These are phyloP conservation scores for Anseranas semipalmata DNA, from an alignment of 2,113 vertebrate genomes.

Conservation along the genomic window DNA sequence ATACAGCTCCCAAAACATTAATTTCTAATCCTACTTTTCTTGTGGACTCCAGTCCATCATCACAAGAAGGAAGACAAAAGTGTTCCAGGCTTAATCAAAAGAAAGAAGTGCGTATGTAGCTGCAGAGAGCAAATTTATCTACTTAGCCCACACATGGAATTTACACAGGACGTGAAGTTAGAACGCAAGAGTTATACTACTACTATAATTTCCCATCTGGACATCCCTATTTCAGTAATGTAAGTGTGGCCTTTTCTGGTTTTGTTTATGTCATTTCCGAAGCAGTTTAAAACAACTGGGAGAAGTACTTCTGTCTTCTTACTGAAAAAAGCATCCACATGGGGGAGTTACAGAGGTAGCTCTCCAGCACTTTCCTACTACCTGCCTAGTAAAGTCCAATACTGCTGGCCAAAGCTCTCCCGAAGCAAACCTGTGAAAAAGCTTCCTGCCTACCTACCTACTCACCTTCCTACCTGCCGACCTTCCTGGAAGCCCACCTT, in stretches of 20 bases:
- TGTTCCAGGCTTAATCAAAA: slow-evolving; percentile 18
- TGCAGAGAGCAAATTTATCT: slow-evolving; percentile 25
- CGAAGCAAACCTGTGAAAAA: neutral
- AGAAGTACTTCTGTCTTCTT: neutral
- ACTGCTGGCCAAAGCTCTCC: neutral
- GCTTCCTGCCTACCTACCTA: neutral
- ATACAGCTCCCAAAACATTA: neutral
- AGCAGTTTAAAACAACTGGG: slow-evolving; percentile 23
- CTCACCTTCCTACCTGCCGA: neutral
- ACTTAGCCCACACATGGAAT: slow-evolving; percentile 33
- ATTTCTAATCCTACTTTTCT: slow-evolving; percentile 1
- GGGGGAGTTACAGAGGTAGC: neutral
- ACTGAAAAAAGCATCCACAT: neutral
- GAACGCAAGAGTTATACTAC: neutral
- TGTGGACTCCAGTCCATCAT: neutral
- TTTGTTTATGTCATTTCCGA: slow-evolving; percentile 44
- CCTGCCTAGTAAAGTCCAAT: neutral
- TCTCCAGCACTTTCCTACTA: neutral
- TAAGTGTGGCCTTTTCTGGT: slow-evolving; percentile 27
- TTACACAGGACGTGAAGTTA: slow-evolving; percentile 5
- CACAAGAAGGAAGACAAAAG: neutral
- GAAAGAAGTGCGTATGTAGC: neutral
- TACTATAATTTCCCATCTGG: slow-evolving; percentile 43
- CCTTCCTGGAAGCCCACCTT: neutral
- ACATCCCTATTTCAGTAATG: slow-evolving; percentile 28